Conservation (phyloP, 2,888 invertebrate species). For the Petrophora chlorosata region DNA sequence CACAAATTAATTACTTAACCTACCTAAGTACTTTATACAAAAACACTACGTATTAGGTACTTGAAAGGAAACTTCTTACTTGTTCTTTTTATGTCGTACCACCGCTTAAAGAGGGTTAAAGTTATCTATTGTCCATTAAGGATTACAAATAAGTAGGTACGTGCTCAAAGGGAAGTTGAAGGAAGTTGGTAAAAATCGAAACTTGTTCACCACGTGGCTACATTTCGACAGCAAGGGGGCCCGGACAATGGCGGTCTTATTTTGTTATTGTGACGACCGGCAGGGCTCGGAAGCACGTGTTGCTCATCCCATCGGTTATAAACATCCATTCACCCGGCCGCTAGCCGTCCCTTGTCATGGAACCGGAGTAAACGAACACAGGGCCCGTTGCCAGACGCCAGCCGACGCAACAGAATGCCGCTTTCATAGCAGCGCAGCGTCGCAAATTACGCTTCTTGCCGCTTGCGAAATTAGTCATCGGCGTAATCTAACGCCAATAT, state of each 20-base stretch:
- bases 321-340: conserved; percentile 36
- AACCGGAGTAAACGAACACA: conserved; percentile 3
- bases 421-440: conserved; percentile 19
- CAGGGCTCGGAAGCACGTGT: conserved; percentile 71
- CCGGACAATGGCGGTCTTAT: conserved; percentile 68
- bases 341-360: conserved; percentile 24
- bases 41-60: too few species aligned
- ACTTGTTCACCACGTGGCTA: conserved; percentile 76
- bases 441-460: conserved; percentile 18
- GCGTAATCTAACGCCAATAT: conserved; percentile 20
- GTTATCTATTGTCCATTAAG: too few species aligned
- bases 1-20: too few species aligned
- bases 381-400: conserved; percentile 5
- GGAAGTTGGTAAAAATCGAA: conserved; percentile 58
- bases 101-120: too few species aligned
- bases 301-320: conserved; percentile 55
- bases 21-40: too few species aligned
- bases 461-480: conserved; percentile 15
- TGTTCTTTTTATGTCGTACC: too few species aligned
- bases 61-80: too few species aligned
- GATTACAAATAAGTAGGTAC: conserved; percentile 7
- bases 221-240: conserved; percentile 50
- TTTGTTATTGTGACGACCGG: conserved; percentile 71
- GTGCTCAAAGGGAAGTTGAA: conserved; percentile 40
- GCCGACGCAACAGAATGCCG: conserved; percentile 4